phyloP scores from a whole-genome alignment of 2,113 vertebrate species.

The Neolamprologus falcicula region DNA sequence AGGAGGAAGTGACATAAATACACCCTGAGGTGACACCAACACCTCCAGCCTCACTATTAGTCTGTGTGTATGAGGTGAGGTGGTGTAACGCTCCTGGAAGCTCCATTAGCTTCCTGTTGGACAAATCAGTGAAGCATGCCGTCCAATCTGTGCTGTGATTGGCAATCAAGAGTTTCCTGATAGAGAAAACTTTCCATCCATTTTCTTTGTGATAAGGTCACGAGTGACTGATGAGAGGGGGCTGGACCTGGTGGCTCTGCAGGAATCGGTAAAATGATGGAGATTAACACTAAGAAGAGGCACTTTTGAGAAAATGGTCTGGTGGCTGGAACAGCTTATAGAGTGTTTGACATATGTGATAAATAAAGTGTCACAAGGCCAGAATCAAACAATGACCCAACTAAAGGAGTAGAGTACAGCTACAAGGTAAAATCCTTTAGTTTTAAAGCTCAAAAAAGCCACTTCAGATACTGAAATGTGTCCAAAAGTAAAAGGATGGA shows the following conservation, averaged over 20 bases:
- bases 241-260: not conserved
- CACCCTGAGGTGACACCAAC: rapidly evolving
- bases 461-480: not conserved
- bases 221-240: not conserved
- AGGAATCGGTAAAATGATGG: not conserved
- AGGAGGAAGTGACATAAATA: not conserved
- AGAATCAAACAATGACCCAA: not conserved
- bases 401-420: not conserved
- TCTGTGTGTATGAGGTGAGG: not conserved
- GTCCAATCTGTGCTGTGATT: conserved; percentile 15
- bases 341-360: rapidly evolving
- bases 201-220: not conserved
- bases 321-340: not conserved
- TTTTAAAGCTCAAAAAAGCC: not conserved
- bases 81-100: not conserved
- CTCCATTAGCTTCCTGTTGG: not conserved
- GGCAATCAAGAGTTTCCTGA: not conserved
- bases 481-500: not conserved
- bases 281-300: not conserved
- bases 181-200: not conserved
- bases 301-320: not conserved
- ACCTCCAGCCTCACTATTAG: not conserved
- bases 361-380: not conserved
- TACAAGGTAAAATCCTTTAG: not conserved
- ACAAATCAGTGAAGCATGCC: not conserved